Evolutionary conservation across 2,113 vertebrate species (phyloP), one percentile per base, ranked within the genome.

Genomic region (Mormyrus iriodes): DNA sequence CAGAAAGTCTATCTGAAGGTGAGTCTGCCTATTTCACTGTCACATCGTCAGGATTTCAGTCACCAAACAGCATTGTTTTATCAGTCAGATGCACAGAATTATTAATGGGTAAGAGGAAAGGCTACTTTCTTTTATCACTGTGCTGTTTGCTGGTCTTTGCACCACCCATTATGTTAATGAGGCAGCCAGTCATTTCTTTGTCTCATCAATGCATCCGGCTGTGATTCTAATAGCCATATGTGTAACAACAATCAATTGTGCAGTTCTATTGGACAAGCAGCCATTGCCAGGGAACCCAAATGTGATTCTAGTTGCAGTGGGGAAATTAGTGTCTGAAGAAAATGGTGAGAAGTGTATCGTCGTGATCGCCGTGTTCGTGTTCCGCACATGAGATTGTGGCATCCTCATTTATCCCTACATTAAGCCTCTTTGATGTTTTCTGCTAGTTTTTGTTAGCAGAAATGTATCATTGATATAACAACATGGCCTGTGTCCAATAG

Each of bases 201-300:
- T 12, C 48, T 27, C 48, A 42, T 24, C 3, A 24, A 83, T 83
- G 35, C 42, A 46, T 83, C 79, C 8, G 0, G 42, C 15, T 39
- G 6, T 10, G 42, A 46, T 44, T 83, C 44, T 83, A 83, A 48
- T 76, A 39, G 35, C 69, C 12, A 35, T 39, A 13, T 86, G 13
- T 61, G 5, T 85, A 31, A 58, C 61, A 58, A 39, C 17, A 24
- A 87, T 87, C 49, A 48, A 73, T 53, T 53, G 51, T 39, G 19
- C 88, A 46, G 84, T 58, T 76, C 89, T 65, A 12, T 52, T 53
- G 46, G 91, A 94, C 86, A 92, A 90, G 5, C 89, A 51, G 3
- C 90, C 88, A 13, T 92, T 96, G 65, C 91, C 89, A 3, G 95
- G 95, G 48, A 95, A 96, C 90, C 95, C 95, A 10, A 96, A 96